phyloP scores from a whole-genome alignment of 2,797 vertebrate species.

The Sebastes umbrosus region DNA sequence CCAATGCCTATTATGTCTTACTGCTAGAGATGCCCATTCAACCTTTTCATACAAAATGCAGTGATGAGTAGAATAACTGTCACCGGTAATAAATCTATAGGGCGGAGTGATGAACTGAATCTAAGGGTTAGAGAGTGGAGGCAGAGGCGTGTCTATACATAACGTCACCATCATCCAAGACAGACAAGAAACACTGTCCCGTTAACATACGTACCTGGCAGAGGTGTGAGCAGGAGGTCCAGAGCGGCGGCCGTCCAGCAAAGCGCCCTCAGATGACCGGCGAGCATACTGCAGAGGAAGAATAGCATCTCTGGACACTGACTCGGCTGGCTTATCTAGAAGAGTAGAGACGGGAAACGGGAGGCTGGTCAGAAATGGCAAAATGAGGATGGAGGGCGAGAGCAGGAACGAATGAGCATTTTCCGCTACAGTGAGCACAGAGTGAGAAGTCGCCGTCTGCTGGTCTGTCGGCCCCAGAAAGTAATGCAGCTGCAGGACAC shows the following conservation, averaged over 20 bases:
- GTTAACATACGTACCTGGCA: slow-evolving; percentile 70
- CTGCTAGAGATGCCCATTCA: no score
- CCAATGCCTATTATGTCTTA: no score
- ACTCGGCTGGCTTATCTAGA: slow-evolving; percentile 83
- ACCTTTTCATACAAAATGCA: no score
- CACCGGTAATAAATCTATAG: no score
- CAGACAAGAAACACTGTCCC: no score
- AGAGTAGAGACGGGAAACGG: not conserved
- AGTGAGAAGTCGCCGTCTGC: not conserved
- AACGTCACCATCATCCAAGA: no score
- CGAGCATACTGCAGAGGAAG: slow-evolving; percentile 89
- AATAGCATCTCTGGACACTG: slow-evolving; percentile 86
- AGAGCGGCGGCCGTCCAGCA: slow-evolving; percentile 80
- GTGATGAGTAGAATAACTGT: no score
- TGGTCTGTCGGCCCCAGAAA: not conserved
- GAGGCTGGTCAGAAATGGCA: not conserved
- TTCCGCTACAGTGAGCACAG: slow-evolving; percentile 5
- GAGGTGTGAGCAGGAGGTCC: slow-evolving; percentile 58
- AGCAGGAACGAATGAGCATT: slow-evolving; percentile 18
- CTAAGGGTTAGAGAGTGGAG: no score
- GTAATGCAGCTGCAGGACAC: not conserved
- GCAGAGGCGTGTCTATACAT: no score
- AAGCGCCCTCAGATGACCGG: slow-evolving; percentile 83
- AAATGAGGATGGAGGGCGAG: not conserved
- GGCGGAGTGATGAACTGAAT: no score